phyloP scores from a whole-genome alignment of 2,113 vertebrate species.

The Piaya cayana region DNA sequence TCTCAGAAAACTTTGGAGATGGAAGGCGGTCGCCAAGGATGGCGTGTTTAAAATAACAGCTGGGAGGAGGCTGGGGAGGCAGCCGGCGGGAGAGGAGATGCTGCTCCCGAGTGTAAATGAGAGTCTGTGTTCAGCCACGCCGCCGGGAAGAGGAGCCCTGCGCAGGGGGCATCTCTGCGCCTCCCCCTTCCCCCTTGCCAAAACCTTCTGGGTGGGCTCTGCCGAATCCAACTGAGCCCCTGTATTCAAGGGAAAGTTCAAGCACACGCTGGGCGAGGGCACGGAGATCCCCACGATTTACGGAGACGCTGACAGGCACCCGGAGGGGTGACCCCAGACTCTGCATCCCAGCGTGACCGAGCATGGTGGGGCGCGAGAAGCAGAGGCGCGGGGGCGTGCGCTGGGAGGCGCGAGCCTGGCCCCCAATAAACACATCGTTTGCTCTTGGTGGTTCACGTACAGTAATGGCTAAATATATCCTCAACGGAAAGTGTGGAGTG shows the following conservation, averaged over 20 bases:
- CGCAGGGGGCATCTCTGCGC: conserved; percentile 19
- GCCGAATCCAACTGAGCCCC: background rate
- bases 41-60: conserved; percentile 70
- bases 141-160: background rate
- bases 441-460: background rate
- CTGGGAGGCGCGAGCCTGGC: background rate
- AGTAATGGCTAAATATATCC: conserved; percentile 3
- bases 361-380: background rate
- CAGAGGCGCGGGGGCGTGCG: accelerated
- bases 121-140: background rate
- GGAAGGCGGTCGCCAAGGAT: conserved; percentile 59
- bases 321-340: background rate
- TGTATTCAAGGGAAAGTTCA: background rate
- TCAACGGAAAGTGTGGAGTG: conserved; percentile 23
- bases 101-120: background rate
- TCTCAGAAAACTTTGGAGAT: conserved; percentile 41
- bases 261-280: background rate
- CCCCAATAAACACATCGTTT: background rate
- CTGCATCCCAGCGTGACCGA: accelerated
- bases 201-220: conserved; percentile 58
- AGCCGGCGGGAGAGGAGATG: background rate
- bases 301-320: background rate
- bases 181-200: conserved; percentile 12
- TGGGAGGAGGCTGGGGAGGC: conserved; percentile 40
- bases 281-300: background rate